phyloP scores from a whole-genome alignment of 2,113 vertebrate species.

The Scopus umbretta region DNA sequence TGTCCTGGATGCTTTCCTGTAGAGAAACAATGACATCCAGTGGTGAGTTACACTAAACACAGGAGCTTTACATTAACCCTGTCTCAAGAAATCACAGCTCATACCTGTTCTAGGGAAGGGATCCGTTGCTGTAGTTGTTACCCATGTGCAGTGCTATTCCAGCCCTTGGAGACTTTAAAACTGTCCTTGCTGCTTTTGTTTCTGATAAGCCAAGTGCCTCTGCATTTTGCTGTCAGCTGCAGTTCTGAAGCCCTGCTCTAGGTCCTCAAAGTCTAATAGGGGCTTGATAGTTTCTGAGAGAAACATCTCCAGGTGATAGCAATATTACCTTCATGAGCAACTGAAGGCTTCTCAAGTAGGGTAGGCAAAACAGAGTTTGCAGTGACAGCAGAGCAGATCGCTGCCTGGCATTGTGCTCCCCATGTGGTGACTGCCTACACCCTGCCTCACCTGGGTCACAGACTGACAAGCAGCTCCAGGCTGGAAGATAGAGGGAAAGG shows the following conservation, averaged over 20 bases:
- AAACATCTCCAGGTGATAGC: not conserved
- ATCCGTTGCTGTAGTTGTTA: not conserved
- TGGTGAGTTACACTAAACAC: constrained; percentile 57
- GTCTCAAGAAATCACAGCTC: not conserved
- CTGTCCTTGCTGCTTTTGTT: not conserved
- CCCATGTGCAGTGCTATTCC: not conserved
- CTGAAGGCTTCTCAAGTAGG: not conserved
- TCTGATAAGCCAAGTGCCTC: not conserved
- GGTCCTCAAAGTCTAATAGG: not conserved
- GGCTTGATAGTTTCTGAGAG: not conserved
- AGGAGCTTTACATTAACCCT: not conserved
- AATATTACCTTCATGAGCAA: not conserved
- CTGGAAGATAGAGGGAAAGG: not conserved
- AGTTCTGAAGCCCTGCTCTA: not conserved
- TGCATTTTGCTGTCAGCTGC: not conserved
- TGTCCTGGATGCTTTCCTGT: constrained; percentile 1
- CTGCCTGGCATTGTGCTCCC: not conserved
- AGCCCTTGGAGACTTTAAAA: not conserved
- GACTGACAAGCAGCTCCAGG: not conserved
- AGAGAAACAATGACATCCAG: constrained; percentile 77
- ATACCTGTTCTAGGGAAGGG: not conserved
- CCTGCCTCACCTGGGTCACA: not conserved
- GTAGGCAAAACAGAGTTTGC: not conserved
- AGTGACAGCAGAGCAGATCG: not conserved
- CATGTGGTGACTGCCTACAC: not conserved